Evolutionary conservation across 1,140 invertebrate genomes (phyloP), one percentile per base, ranked within the genome.

Genomic region (Coelopa frigida): DNA sequence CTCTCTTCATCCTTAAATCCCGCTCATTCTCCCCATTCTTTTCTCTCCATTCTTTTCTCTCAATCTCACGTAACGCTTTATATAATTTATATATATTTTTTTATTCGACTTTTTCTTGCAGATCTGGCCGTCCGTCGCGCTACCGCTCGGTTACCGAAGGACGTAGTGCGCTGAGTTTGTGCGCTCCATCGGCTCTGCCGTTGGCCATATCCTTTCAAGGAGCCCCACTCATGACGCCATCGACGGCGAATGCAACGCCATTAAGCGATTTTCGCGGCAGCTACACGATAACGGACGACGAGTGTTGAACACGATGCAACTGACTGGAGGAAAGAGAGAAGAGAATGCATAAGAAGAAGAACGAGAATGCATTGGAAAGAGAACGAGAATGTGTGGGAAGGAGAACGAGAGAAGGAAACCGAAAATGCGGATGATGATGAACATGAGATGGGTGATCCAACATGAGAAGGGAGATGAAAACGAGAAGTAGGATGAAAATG

Each of bases 131-230:
- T 38, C 76, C 77, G 17, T 62, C 75, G 26, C 71, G 79, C 32
- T 81, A 78, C 64, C 71, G 78, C 15, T 80, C 79, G 5, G 79
- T 80, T 32, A 80, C 73, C 23, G 80, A 81, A 54, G 72, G 71
- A 48, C 61, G 78, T 3, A 72, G 77, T 17, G 72, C 78, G 12
- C 65, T 77, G 29, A 73, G 75, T 51, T 55, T 80, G 18, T 78
- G 75, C 53, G 76, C 74, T 3, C 76, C 77, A 11, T 77, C 78
- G 11, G 73, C 78, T 3, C 62, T 81, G 8, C 79, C 80, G 5
- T 51, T 81, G 51, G 77, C 79, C 44, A 76, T 81, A 33, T 79
- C 78, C 55, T 70, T 80, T 39, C 78, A 80, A 55, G 75, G 75
- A 10, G 78, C 75, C 7, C 76, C 78, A 6, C 57, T 79, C 22